Base-by-base conservation (phyloP, 23 tunicate species). In the Diplosoma virens region DNA sequence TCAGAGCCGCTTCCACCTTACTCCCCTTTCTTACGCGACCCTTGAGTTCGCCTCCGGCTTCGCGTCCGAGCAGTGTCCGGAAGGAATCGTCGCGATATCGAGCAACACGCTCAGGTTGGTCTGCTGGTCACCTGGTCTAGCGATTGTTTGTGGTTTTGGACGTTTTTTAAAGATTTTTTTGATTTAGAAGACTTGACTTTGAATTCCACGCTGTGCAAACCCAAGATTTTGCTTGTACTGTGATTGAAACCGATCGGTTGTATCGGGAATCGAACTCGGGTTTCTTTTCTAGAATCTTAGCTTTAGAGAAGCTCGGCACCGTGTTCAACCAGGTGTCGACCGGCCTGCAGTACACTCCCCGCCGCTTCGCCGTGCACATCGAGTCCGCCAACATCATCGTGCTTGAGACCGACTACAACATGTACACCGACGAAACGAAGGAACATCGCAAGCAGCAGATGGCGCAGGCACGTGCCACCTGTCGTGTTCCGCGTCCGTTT, bases 61-160 rank as follows among this genome's bases (percentile, higher is more conserved):
- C 58, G 82, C 95, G 1, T 87, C 95, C 0, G 99, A 94, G 72
- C 99, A 94, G 59, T 94, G 99, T 69, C 95, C 99, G 22, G 99
- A 94, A 67, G 99, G 99, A 7, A 88, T 94, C 52, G 99, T 94
- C 22, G 99, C 99, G 2, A 94, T 94, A 31, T 80, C 95, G 31
- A 82, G 82, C 59, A 94, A 94, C 77, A 88, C 99, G 9, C 85
- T 94, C 48, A 83, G 97, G 97, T 92, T n/a, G n/a, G n/a, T n/a
- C n/a, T n/a, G n/a, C n/a, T n/a, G n/a, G n/a, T n/a, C n/a, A n/a
- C n/a, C n/a, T n/a, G n/a, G n/a, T n/a, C n/a, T n/a, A n/a, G n/a
- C n/a, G n/a, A n/a, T n/a, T n/a, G n/a, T n/a, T n/a, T n/a, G n/a
- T n/a, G n/a, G n/a, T n/a, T n/a, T n/a, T n/a, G n/a, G n/a, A n/a